Conservation (phyloP, 2,888 invertebrate genomes). For the Leistus spinibarbis region DNA sequence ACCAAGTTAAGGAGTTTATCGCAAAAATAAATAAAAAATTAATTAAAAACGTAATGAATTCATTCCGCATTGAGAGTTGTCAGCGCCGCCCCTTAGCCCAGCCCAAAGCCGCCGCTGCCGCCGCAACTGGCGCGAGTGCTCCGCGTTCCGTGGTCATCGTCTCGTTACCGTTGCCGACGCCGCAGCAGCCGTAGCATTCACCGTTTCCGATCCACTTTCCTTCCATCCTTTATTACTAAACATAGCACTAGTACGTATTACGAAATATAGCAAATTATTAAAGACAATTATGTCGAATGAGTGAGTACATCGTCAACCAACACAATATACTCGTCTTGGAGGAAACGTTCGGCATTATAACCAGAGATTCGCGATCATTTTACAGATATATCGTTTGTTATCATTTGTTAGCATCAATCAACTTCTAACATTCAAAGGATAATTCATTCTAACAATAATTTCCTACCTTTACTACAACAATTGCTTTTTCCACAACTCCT, state of each 20-base stretch:
- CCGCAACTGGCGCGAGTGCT: constrained; percentile 47
- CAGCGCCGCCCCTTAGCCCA: constrained; percentile 50
- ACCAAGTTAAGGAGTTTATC: constrained; percentile 45
- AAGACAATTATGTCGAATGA: not conserved
- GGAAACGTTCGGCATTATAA: no score
- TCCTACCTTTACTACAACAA: no score
- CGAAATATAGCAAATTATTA: not conserved
- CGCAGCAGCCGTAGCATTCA: constrained; percentile 1
- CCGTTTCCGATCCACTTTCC: not conserved
- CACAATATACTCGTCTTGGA: no score
- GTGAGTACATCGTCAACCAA: not conserved
- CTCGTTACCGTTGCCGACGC: constrained; percentile 28
- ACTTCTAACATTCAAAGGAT: no score
- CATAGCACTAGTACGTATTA: not conserved
- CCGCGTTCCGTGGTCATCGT: constrained; percentile 41
- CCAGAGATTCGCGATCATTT: no score
- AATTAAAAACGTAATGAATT: constrained; percentile 42
- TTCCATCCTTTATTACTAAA: not conserved
- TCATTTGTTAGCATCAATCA: no score
- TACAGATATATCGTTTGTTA: no score
- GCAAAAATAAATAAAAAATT: constrained; percentile 19
- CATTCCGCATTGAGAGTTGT: constrained; percentile 54
- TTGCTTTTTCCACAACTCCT: no score
- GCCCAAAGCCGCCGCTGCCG: constrained; percentile 52
- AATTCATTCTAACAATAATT: no score